Percentiles rank a stretch among this genome's conserved stretches.
phyloP scores from a whole-genome alignment of 2,797 vertebrate species.

The Pantherophis vulpinus region DNA sequence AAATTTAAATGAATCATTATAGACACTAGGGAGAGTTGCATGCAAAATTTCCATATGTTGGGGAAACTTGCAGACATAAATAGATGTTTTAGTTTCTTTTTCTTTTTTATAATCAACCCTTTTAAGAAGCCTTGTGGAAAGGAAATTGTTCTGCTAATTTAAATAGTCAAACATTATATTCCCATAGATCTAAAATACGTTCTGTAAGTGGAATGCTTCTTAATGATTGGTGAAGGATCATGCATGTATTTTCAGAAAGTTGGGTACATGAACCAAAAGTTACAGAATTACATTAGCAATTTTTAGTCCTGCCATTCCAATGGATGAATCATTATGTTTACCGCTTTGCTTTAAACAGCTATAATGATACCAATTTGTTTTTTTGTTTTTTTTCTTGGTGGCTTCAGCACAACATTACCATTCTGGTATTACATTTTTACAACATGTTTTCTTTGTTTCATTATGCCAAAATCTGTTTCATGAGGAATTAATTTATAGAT shows the following conservation, averaged over 20 bases:
- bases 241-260: background rate
- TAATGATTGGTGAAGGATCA: background rate
- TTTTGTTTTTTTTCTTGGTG: constrained; percentile 29
- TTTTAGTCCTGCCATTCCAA: background rate
- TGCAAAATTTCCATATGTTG: background rate
- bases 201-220: background rate
- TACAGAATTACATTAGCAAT: background rate
- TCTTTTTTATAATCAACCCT: background rate
- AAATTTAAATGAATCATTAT: background rate
- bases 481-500: background rate
- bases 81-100: background rate
- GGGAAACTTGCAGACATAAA: background rate
- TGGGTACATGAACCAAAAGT: background rate
- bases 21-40: background rate
- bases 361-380: constrained; percentile 23
- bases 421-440: background rate
- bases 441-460: background rate
- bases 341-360: constrained; percentile 17
- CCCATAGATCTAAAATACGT: background rate
- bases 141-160: background rate
- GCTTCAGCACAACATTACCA: constrained; percentile 14
- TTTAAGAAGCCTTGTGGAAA: background rate
- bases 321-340: constrained; percentile 27
- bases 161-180: background rate
- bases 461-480: background rate